Evolutionary conservation across 2,888 invertebrate genomes (phyloP), one percentile per base, ranked within the genome.

Genomic region (Conistra vaccinii): DNA sequence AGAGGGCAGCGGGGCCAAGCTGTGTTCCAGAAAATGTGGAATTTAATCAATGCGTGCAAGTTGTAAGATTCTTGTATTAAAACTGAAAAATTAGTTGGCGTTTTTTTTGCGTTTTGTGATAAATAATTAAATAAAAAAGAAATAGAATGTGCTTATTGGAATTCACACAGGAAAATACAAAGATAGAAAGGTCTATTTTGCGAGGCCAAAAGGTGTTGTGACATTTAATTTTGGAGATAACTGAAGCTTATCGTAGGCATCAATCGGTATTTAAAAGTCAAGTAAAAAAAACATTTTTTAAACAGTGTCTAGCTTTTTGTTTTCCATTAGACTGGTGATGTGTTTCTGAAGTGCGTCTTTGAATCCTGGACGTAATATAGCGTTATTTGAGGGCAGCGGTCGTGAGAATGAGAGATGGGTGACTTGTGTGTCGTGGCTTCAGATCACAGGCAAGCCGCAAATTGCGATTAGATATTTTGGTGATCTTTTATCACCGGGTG

Each of bases 271-370:
- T 51, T 51, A 23, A 23, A 51, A n/a, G n/a, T n/a, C n/a, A n/a
- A n/a, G n/a, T n/a, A n/a, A n/a, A n/a, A n/a, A n/a, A n/a, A n/a
- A n/a, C n/a, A n/a, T n/a, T n/a, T n/a, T n/a, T n/a, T n/a, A n/a
- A n/a, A n/a, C n/a, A n/a, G n/a, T n/a, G n/a, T n/a, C n/a, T n/a
- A n/a, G n/a, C n/a, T n/a, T n/a, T n/a, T n/a, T n/a, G n/a, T n/a
- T n/a, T n/a, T n/a, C n/a, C n/a, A 93, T 94, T 94, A 94, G 89
- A 88, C 86, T 85, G 86, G 87, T 91, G 93, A 92, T 92, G 87
- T 90, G 89, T 89, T 86, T 88, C 88, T 89, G 89, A 91, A 90
- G 90, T 89, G 89, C 88, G 89, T 82, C 89, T 87, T 87, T 77
- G 77, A 83, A 81, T 87, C 90, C 90, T 89, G 62, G n/a, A 81